A percentile compares a stretch with the other conserved stretches of the same genome.
Evolutionary conservation across 2,113 vertebrate genomes (phyloP).

Genomic region (Cranoglanis bouderius): DNA sequence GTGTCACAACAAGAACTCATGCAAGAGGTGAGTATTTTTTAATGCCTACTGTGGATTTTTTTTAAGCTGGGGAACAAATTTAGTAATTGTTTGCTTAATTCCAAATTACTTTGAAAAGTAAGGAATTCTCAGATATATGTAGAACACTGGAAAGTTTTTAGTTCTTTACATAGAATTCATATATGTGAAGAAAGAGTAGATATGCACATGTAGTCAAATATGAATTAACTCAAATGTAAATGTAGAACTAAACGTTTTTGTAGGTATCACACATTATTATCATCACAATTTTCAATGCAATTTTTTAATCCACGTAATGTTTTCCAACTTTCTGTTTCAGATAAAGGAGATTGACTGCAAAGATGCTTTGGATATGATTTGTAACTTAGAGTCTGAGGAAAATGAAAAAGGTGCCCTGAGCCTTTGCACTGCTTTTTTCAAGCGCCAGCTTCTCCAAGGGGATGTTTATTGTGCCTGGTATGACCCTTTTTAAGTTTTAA

Average conservation of each 20-base stretch:
- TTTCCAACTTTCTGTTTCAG: conserved; percentile 64
- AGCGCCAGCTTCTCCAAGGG: conserved; percentile 93
- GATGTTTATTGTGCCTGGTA: conserved; percentile 99
- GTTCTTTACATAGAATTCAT: neutral
- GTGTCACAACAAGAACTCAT: conserved; percentile 91
- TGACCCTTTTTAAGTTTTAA: conserved; percentile 57
- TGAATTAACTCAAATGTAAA: neutral
- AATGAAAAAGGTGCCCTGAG: conserved; percentile 94
- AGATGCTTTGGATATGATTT: conserved; percentile 99
- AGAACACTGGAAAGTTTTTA: neutral
- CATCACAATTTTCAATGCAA: neutral
- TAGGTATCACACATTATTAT: neutral
- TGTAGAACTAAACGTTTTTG: neutral
- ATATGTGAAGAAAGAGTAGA: neutral
- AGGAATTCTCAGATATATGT: neutral
- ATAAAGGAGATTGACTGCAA: conserved; percentile 96
- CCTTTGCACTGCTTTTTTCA: conserved; percentile 94
- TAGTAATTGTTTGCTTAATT: neutral
- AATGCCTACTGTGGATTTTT: neutral
- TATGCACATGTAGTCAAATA: neutral
- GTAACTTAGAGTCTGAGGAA: conserved; percentile 97
- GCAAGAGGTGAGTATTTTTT: conserved; percentile 83
- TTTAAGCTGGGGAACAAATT: neutral
- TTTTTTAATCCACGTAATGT: neutral
- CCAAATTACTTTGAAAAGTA: neutral